Conservation (phyloP, 2,113 vertebrate genomes). For the Strix uralensis region DNA sequence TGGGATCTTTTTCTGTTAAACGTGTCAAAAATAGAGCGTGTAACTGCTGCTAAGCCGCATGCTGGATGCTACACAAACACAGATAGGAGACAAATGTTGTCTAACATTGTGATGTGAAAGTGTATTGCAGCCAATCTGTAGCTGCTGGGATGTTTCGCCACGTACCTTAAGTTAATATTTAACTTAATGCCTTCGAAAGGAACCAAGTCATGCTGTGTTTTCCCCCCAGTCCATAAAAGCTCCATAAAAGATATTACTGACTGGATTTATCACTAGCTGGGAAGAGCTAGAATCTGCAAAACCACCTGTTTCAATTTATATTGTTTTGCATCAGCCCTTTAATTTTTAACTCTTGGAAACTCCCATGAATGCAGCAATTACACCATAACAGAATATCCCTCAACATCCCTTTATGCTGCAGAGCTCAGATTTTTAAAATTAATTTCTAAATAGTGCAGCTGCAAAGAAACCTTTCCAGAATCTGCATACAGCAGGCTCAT, state of each 20-base stretch:
- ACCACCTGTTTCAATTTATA: background rate
- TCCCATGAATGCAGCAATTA: background rate
- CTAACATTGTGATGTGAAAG: background rate
- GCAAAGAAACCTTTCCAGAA: background rate
- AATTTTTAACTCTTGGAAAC: background rate
- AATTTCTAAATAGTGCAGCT: background rate
- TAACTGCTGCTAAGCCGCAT: background rate
- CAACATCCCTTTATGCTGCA: background rate
- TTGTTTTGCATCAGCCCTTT: fast-evolving
- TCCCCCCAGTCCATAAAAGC: background rate
- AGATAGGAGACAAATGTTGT: background rate
- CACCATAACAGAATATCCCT: background rate
- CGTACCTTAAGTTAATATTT: background rate
- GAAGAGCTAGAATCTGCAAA: background rate
- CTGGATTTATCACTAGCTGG: background rate
- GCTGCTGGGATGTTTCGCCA: background rate
- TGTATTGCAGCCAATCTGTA: background rate
- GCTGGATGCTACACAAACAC: background rate
- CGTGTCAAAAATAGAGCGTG: background rate
- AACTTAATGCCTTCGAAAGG: background rate
- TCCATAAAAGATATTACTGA: background rate
- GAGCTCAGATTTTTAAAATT: background rate
- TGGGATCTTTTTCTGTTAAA: background rate
- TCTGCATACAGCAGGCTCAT: fast-evolving
- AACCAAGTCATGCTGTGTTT: background rate